A percentile compares a stretch with the other conserved stretches of the same genome.
Conservation (phyloP, 2,888 invertebrate genomes). For the Brachyptera risi region DNA sequence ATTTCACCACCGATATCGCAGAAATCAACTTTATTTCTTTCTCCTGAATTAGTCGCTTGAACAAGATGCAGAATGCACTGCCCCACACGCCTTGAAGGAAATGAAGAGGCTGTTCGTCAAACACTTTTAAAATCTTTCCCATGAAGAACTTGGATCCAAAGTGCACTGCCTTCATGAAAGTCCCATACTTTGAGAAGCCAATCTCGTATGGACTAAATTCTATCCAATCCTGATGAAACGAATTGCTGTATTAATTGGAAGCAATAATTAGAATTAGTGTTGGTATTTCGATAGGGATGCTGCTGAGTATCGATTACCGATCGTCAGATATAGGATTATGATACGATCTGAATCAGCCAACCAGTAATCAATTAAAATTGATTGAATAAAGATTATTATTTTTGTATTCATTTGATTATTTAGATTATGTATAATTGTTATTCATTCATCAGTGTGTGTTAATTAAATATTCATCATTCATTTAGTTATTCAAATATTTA, state of each 20-base stretch:
- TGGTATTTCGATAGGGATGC: not conserved
- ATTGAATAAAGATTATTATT: no score
- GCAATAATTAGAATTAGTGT: not conserved
- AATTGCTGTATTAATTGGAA: no score
- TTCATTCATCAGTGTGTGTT: no score
- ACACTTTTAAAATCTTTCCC: slow-evolving; percentile 40
- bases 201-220: slow-evolving; percentile 49
- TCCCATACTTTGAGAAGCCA: slow-evolving; percentile 47
- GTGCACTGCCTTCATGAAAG: slow-evolving; percentile 44
- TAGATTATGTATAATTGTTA: no score
- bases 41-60: slow-evolving; percentile 41
- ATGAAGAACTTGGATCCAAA: slow-evolving; percentile 46
- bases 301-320: no score
- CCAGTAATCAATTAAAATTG: no score
- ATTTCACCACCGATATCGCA: not conserved
- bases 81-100: slow-evolving; percentile 50
- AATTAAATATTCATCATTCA: no score
- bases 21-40: not conserved
- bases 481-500: no score
- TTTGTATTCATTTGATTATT: no score
- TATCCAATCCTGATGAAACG: slow-evolving; percentile 45
- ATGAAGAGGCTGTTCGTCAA: slow-evolving; percentile 45
- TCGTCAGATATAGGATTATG: no score
- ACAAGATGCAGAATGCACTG: slow-evolving; percentile 47
- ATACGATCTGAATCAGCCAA: no score